These are phyloP conservation scores for Autographa gamma DNA, from an alignment of 2,888 invertebrate species.

Conservation along the genomic window DNA sequence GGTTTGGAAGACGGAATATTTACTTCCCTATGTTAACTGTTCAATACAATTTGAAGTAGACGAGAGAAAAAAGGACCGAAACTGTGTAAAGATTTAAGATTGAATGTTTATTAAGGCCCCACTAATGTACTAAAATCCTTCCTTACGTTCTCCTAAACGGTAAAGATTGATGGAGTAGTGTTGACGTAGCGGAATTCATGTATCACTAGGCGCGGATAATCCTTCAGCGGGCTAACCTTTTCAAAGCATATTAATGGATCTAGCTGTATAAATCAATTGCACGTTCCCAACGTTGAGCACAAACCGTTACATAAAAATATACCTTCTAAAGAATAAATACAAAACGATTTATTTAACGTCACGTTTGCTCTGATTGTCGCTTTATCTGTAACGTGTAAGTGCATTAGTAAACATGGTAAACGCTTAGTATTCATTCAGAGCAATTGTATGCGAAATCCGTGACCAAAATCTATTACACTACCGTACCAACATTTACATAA, in stretches of 20 bases:
- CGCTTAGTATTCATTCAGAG: constrained; percentile 14
- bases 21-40: neutral
- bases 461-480: constrained; percentile 34
- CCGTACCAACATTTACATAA: constrained; percentile 21
- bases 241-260: constrained; percentile 18
- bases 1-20: too few species aligned
- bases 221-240: constrained; percentile 27
- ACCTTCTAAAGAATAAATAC: neutral
- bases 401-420: constrained; percentile 5
- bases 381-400: neutral
- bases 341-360: neutral
- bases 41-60: too few species aligned
- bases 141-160: constrained; percentile 23
- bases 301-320: neutral
- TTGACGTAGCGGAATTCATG: constrained; percentile 46
- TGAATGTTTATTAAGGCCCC: constrained; percentile 21
- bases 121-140: constrained; percentile 31
- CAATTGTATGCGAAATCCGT: constrained; percentile 32
- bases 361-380: constrained; percentile 6
- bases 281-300: neutral
- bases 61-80: too few species aligned
- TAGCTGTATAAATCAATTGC: constrained; percentile 20
- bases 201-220: constrained; percentile 25
- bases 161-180: constrained; percentile 48
- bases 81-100: constrained; percentile 12